Percentiles rank a stretch among this genome's conserved stretches.
phyloP scores from a whole-genome alignment of 2,888 invertebrate species.

The Megastigmus dorsalis region DNA sequence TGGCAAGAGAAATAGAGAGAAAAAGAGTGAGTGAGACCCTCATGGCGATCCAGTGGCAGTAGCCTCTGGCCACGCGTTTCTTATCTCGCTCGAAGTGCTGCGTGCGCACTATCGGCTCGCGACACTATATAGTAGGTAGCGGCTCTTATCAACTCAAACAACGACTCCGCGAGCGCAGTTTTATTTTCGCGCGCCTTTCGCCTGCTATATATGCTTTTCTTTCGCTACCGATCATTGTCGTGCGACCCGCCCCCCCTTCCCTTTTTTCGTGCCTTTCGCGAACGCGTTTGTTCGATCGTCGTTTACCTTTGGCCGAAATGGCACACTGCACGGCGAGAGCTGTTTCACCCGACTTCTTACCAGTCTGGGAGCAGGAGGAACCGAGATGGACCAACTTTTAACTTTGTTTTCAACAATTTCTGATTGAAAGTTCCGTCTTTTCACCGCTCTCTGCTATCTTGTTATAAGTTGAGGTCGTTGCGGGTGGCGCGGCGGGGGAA shows the following conservation, averaged over 20 bases:
- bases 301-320: conserved; percentile 7
- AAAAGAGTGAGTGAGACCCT: neutral
- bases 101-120: conserved; percentile 60
- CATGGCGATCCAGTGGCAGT: conserved; percentile 50
- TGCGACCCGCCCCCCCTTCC: neutral
- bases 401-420: conserved; percentile 36
- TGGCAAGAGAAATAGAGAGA: neutral
- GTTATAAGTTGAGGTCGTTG: conserved; percentile 25
- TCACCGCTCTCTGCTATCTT: neutral
- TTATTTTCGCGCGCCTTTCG: neutral
- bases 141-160: conserved; percentile 56
- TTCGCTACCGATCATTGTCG: too few relatives aligned
- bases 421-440: conserved; percentile 27
- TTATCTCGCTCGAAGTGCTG: conserved; percentile 58
- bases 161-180: neutral
- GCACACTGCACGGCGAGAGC: too few relatives aligned
- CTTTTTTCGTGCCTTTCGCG: neutral
- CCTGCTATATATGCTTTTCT: neutral
- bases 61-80: conserved; percentile 56
- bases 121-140: too few relatives aligned
- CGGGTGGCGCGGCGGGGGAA: too few relatives aligned
- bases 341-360: too few relatives aligned
- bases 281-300: too few relatives aligned
- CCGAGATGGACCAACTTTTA: conserved; percentile 14
- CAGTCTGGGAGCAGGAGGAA: too few relatives aligned